Base-by-base conservation (phyloP, 2,888 invertebrate genomes). In the Scaptomyza flava region DNA sequence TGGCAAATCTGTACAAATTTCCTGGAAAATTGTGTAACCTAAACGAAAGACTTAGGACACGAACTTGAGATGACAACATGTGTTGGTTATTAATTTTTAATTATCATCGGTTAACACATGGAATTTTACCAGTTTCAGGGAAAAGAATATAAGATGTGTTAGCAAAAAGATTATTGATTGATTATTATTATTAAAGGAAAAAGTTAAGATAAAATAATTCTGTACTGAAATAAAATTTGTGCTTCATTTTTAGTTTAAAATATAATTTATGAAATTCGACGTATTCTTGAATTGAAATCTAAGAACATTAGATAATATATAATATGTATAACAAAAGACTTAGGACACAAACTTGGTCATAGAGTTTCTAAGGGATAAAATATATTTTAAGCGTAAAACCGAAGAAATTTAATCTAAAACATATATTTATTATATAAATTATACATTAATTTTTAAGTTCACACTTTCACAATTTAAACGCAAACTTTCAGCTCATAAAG, bases 41-140 rank as follows among this genome's bases (percentile, higher is more conserved):
- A 68, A 69, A 45, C 43, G 14, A 47, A 82, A 67, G 82, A 77
- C 60, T 80, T 82, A 65, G 66, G 86, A 79, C 66, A 81, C 67
- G 48, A 75, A 72, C 65, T 57, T 53, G n/a, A 36, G 27, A 54
- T 17, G 33, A 12, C 12, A 17, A 48, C 48, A 48, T 48, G 12
- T 12, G 17, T 38, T 33, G 12, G 6, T 12, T 7, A 48, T 48
- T 48, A 20, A 48, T 48, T 20, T 17, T 33, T n/a, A 36, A 36
- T 36, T 36, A 36, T 36, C n/a, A n/a, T 6, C 2, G 9, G 11
- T 2, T 34, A 34, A 34, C 2, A 34, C 33, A 6, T 36, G 2
- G 5, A 36, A 36, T 3, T 6, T 36, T 2, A 27, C 4, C 6
- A 6, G 27, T 27, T 27, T 6, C 6, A 27, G 27, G 27, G 27